Evolutionary conservation across 2,797 vertebrate species (phyloP), one percentile per base, ranked within the genome.

Genomic region (Gallinago solitaria): DNA sequence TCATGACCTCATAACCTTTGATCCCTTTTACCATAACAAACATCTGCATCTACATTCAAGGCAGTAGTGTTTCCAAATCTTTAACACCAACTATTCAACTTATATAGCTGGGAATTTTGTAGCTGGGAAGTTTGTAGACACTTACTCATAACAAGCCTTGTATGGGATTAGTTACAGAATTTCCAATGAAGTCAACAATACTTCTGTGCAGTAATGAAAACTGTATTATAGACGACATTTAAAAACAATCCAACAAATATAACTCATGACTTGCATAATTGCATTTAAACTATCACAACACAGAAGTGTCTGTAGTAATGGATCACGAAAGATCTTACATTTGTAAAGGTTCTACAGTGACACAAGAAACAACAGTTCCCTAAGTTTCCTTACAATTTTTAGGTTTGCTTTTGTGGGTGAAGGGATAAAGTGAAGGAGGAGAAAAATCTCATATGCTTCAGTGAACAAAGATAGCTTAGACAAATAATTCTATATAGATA

Each of bases 21-120:
- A 98, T 98, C 97, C 98, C 94, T 98, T 98, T 98, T 98, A 98
- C 97, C 97, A 98, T 99, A 98, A 99, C 98, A 99, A 98, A 98
- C 88, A 96, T 96, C 81, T 87, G 87, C 97, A 96, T 95, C 87
- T 79, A 97, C 90, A 97, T 97, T 97, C 97, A 98, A 91, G 92
- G 91, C 94, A 79, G 95, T 96, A 97, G 96, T 59, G 94, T 96
- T 92, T 81, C 95, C 39, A 87, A 92, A 78, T 93, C 93, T 95
- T 95, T 92, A 93, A 89, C 87, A 94, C 82, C 64, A 89, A 85
- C 92, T 76, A 89, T 96, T 94, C 94, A 94, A 83, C 30, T 88
- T 77, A 82, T 41, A 94, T 90, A 97, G 94, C 75, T 92, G 81
- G 92, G 96, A 97, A 96, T 96, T 97, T 93, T 93, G 95, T 84